These are phyloP conservation scores for Anthopleura xanthogrammica DNA, from an alignment of 92 coral and sea anemone genomes.

Conservation along the genomic window DNA sequence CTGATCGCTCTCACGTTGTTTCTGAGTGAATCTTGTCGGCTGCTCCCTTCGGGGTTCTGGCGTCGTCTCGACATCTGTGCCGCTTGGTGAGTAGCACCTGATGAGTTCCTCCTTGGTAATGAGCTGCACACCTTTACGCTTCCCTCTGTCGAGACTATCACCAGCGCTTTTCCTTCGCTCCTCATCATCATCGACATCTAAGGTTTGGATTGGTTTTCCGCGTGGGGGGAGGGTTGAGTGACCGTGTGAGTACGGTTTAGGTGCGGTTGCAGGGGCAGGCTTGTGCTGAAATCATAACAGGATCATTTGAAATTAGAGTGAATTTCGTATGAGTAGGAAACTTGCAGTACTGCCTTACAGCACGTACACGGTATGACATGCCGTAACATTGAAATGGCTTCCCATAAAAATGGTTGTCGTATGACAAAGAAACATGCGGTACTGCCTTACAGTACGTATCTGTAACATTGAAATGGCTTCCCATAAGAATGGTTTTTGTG, in stretches of 20 bases:
- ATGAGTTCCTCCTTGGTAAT: constrained; percentile 75
- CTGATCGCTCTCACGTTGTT: constrained; percentile 89
- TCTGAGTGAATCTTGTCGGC: constrained; percentile 58
- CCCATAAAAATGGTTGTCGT: too few relatives aligned
- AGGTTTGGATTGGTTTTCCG: constrained; percentile 28
- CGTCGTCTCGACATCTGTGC: constrained; percentile 28
- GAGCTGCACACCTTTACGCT: constrained; percentile 61
- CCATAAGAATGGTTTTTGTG: too few relatives aligned
- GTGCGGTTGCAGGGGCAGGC: constrained; percentile 22
- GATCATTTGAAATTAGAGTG: neutral
- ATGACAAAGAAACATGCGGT: too few relatives aligned
- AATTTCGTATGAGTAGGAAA: too few relatives aligned
- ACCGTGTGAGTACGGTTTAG: constrained; percentile 47
- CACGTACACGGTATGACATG: too few relatives aligned
- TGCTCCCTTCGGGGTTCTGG: constrained; percentile 46
- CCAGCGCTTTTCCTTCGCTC: constrained; percentile 85
- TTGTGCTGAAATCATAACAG: constrained; percentile 31
- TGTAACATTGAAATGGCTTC: too few relatives aligned
- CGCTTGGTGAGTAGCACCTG: constrained; percentile 63
- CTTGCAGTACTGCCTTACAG: too few relatives aligned
- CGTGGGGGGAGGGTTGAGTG: constrained; percentile 78
- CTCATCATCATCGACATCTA: constrained; percentile 36
- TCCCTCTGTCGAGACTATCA: constrained; percentile 54
- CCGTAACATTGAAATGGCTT: too few relatives aligned
- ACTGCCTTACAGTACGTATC: too few relatives aligned